Evolutionary conservation across 2,113 vertebrate genomes (phyloP).

Genomic region (Anoplopoma fimbria): DNA sequence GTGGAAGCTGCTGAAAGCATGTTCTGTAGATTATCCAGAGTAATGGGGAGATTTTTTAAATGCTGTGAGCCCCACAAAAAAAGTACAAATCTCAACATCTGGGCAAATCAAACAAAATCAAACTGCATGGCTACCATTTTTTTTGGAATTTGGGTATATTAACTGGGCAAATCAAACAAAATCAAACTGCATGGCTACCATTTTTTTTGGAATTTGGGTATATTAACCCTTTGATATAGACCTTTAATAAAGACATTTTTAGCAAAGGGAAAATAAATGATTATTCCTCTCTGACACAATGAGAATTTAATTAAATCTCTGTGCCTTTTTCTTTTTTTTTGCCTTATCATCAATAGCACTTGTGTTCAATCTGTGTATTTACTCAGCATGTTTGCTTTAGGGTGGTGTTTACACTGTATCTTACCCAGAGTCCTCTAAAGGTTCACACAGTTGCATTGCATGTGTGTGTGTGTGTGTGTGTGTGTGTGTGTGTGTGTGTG

Average conservation of each 20-base stretch:
- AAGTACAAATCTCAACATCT: background rate
- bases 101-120: background rate
- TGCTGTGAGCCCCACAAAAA: background rate
- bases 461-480: constrained; percentile 8
- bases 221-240: background rate
- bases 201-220: background rate
- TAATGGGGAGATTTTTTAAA: background rate
- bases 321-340: constrained; percentile 12
- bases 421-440: constrained; percentile 48
- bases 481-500: constrained; percentile 10
- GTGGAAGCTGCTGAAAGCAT: background rate
- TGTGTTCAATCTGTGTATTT: constrained; percentile 53
- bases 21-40: background rate
- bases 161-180: background rate
- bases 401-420: constrained; percentile 47
- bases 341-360: background rate
- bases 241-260: background rate
- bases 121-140: background rate
- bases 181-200: background rate
- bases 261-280: background rate
- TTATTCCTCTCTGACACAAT: background rate
- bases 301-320: background rate
- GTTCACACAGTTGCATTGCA: constrained; percentile 52
- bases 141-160: background rate
- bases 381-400: constrained; percentile 66